phyloP scores from a whole-genome alignment of 53 echinoderm and acorn worm genomes.

The Mesocentrotus franciscanus region DNA sequence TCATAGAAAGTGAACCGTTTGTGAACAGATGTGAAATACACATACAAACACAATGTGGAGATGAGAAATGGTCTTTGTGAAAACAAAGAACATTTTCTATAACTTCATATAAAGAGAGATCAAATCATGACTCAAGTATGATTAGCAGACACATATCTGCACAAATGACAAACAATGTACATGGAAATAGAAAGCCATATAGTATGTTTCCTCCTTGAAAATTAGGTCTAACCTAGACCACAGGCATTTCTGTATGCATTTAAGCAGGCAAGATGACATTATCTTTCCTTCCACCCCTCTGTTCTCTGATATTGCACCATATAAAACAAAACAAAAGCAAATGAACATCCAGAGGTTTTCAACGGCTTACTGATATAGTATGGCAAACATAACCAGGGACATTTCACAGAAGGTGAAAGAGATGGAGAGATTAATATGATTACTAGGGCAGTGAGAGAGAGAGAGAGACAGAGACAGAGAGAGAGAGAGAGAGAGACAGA shows the following conservation, averaged over 20 bases:
- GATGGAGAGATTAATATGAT: not conserved
- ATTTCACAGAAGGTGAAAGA: not conserved
- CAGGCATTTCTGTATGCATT: not conserved
- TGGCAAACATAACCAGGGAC: not conserved
- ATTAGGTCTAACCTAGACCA: not conserved
- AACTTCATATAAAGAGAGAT: constrained; percentile 6
- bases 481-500: not conserved
- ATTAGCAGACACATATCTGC: not conserved
- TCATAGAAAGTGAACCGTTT: not conserved
- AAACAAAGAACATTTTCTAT: not conserved
- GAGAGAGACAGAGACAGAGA: not conserved
- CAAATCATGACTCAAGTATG: not conserved
- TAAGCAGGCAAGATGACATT: constrained; percentile 24
- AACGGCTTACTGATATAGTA: not conserved
- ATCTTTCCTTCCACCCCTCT: not conserved
- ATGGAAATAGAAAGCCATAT: not conserved
- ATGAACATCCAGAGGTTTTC: constrained; percentile 19
- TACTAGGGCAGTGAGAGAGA: not conserved
- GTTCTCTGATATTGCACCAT: constrained; percentile 30
- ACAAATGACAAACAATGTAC: not conserved
- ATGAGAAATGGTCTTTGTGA: not conserved
- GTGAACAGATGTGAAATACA: not conserved
- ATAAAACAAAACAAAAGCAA: constrained; percentile 35
- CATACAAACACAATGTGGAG: not conserved
- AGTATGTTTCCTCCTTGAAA: not conserved